Conservation (phyloP, 2,797 vertebrate genomes). For the Phataginus tricuspis region DNA sequence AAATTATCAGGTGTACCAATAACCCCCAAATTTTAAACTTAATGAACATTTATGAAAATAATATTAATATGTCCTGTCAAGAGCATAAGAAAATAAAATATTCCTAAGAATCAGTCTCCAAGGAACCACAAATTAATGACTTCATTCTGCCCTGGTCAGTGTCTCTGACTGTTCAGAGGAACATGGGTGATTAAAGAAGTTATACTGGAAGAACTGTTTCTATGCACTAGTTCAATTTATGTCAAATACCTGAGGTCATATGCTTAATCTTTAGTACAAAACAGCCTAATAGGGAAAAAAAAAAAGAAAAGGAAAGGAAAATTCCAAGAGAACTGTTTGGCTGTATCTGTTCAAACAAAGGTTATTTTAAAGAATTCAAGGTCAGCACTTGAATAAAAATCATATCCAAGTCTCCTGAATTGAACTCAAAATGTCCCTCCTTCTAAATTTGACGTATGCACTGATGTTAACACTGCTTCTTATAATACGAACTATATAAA, state of each 20-base stretch:
- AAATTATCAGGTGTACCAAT: conserved; percentile 15
- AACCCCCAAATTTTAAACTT: not conserved
- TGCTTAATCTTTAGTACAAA: not conserved
- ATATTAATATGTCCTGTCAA: not conserved
- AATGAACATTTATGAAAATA: not conserved
- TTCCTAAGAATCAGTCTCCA: not conserved
- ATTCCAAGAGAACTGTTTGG: not conserved
- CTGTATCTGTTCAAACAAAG: conserved; percentile 1
- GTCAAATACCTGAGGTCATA: not conserved
- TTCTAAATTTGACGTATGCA: conserved; percentile 32
- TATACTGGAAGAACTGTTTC: not conserved
- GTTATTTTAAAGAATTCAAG: conserved; percentile 39
- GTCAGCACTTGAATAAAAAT: not conserved
- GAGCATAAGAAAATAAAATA: conserved; percentile 38
- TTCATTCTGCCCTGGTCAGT: not conserved
- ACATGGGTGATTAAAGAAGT: not conserved
- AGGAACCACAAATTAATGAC: not conserved
- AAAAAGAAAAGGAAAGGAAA: not conserved
- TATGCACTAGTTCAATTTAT: not conserved
- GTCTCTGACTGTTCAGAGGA: not conserved
- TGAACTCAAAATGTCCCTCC: conserved; percentile 5
- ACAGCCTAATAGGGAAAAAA: not conserved
- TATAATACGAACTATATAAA: not conserved
- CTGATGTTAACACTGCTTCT: not conserved
- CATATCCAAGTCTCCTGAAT: not conserved